These are phyloP conservation scores for Heterodera carotae DNA, from an alignment of 1,140 invertebrate genomes.

Conservation along the genomic window DNA sequence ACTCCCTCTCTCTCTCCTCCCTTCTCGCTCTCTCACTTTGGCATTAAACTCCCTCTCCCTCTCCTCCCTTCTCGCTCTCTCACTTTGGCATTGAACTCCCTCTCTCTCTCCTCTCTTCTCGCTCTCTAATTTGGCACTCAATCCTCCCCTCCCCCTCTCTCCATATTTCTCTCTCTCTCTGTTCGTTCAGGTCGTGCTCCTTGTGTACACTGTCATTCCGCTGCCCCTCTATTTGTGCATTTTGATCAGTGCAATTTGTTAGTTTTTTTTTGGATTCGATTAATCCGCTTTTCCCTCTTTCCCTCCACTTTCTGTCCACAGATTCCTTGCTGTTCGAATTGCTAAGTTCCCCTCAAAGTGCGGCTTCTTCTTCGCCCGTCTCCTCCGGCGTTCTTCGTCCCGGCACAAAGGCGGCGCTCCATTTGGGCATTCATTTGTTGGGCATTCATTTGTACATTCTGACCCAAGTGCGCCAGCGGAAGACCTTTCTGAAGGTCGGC, in stretches of 20 bases:
- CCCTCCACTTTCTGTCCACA: slow-evolving; percentile 61
- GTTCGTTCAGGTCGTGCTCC: slow-evolving; percentile 80
- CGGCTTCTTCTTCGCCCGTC: not conserved
- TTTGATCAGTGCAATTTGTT: slow-evolving; percentile 67
- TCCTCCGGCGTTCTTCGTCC: slow-evolving; percentile 56
- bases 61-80: too few species aligned
- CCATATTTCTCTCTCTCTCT: slow-evolving; percentile 70
- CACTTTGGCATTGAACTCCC: too few species aligned
- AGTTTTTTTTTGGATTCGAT: not conserved
- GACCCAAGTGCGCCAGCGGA: slow-evolving; percentile 83
- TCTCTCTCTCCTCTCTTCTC: too few species aligned
- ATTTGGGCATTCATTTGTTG: slow-evolving; percentile 85
- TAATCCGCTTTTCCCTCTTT: slow-evolving; percentile 3
- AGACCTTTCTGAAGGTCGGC: slow-evolving; percentile 93
- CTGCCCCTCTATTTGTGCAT: slow-evolving; percentile 83
- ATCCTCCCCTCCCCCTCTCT: too few species aligned
- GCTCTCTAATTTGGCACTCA: too few species aligned
- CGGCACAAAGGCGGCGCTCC: slow-evolving; percentile 77
- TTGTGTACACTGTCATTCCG: slow-evolving; percentile 89
- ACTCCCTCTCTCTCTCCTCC: too few species aligned
- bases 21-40: slow-evolving; percentile 68
- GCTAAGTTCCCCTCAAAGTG: slow-evolving; percentile 46
- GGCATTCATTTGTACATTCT: slow-evolving; percentile 89
- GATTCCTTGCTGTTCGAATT: slow-evolving; percentile 83
- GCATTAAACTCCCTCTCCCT: too few species aligned